These are phyloP conservation scores for Diarsia dahlii DNA, from an alignment of 2,888 invertebrate genomes.

Conservation along the genomic window DNA sequence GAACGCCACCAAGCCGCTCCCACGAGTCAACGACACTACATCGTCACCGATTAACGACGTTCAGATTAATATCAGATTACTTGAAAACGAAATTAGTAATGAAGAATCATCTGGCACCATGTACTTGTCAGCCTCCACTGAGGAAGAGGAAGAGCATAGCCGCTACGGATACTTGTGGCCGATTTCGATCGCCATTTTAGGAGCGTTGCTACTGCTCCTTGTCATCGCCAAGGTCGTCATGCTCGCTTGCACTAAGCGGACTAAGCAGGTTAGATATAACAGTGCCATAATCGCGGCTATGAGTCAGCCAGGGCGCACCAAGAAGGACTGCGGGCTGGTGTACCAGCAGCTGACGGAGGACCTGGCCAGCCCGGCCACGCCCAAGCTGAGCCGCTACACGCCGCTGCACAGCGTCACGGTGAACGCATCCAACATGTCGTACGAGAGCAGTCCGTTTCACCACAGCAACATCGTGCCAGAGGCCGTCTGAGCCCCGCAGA, in stretches of 20 bases:
- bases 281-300: constrained; percentile 90
- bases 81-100: constrained; percentile 79
- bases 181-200: constrained; percentile 90
- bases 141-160: constrained; percentile 84
- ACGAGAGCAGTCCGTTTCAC: constrained; percentile 92
- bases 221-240: constrained; percentile 89
- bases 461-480: constrained; percentile 92
- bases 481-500: constrained; percentile 87
- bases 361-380: constrained; percentile 92
- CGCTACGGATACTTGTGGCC: constrained; percentile 91
- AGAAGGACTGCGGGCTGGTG: constrained; percentile 94
- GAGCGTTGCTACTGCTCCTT: constrained; percentile 90
- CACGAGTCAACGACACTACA: constrained; percentile 42
- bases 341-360: constrained; percentile 95
- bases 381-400: constrained; percentile 92
- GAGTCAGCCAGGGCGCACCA: constrained; percentile 89
- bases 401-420: constrained; percentile 89
- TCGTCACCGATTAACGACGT: constrained; percentile 69
- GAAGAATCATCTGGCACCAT: constrained; percentile 69
- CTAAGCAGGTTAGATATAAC: constrained; percentile 86
- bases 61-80: constrained; percentile 80
- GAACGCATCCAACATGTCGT: constrained; percentile 88
- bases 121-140: constrained; percentile 77
- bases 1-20: constrained; percentile 54
- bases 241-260: constrained; percentile 80